Conservation (phyloP, 2,888 invertebrate species). For the Norana najaformis region DNA sequence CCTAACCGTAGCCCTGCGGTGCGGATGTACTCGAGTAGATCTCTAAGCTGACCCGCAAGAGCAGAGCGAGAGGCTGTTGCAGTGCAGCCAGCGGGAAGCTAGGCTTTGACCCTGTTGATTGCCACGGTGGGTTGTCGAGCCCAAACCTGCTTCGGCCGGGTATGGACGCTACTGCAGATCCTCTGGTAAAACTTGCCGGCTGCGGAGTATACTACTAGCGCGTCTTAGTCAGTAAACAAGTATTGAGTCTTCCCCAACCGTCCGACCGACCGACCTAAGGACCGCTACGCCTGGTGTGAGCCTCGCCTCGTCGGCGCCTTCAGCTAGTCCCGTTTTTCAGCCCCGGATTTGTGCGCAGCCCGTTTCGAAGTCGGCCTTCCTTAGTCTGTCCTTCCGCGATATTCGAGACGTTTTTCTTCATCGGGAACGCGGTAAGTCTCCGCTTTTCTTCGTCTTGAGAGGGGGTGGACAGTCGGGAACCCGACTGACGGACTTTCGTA, state of each 20-base stretch:
- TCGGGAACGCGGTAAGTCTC: neutral
- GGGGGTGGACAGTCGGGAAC: neutral
- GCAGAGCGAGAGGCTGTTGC: neutral
- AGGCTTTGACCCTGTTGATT: neutral
- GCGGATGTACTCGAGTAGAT: neutral
- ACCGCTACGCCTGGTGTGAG: neutral
- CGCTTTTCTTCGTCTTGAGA: neutral
- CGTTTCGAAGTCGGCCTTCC: conserved; percentile 18
- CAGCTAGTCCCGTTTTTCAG: neutral
- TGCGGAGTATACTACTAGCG: neutral
- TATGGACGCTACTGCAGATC: neutral
- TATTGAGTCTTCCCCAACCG: neutral
- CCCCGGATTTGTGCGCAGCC: neutral
- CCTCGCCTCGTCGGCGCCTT: neutral
- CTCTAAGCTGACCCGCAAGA: neutral
- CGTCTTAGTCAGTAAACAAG: neutral
- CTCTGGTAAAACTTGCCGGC: neutral
- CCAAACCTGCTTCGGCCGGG: neutral
- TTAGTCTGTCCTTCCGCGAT: neutral
- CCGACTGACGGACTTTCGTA: neutral
- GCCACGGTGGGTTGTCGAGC: neutral
- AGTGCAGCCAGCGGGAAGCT: neutral
- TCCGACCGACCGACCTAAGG: no score
- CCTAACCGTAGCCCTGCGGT: neutral
- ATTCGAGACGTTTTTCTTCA: neutral